Evolutionary conservation across 1,140 invertebrate species (phyloP).

Genomic region (Wasmannia auropunctata): DNA sequence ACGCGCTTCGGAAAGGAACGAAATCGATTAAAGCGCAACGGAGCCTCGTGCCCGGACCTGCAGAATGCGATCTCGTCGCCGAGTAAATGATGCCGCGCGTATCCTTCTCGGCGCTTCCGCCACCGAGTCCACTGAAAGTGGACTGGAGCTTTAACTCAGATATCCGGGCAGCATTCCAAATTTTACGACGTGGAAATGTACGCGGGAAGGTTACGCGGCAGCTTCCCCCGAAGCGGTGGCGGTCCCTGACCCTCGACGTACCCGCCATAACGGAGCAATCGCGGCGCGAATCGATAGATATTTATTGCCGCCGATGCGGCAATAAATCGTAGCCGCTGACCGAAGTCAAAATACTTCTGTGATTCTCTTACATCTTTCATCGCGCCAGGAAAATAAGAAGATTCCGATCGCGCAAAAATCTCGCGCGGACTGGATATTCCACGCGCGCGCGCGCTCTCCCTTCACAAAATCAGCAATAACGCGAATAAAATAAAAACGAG

Average conservation of each 20-base stretch:
- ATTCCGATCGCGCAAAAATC: background rate
- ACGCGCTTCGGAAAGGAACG: slow-evolving; percentile 2
- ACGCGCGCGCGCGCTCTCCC: background rate
- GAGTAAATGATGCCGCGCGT: slow-evolving; percentile 41
- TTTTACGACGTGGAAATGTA: slow-evolving; percentile 65
- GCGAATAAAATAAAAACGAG: slow-evolving; percentile 7
- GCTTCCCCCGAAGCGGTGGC: no score
- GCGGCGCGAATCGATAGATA: slow-evolving; percentile 48
- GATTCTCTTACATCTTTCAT: slow-evolving; percentile 48
- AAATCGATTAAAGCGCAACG: slow-evolving; percentile 64
- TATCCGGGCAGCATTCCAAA: slow-evolving; percentile 69
- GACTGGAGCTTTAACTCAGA: slow-evolving; percentile 65
- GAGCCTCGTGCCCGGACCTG: background rate
- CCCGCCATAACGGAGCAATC: slow-evolving; percentile 52
- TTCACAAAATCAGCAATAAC: background rate
- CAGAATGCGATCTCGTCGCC: slow-evolving; percentile 40
- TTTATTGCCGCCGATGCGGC: slow-evolving; percentile 45
- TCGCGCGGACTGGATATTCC: background rate
- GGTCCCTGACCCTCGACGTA: slow-evolving; percentile 14
- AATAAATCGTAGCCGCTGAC: slow-evolving; percentile 35
- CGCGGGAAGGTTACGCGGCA: slow-evolving; percentile 30
- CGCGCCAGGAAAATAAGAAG: background rate
- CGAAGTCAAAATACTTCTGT: slow-evolving; percentile 26
- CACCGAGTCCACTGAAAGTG: slow-evolving; percentile 22
- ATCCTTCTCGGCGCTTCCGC: slow-evolving; percentile 53